Conservation (phyloP, 1,140 invertebrate species). For the Piezodorus guildinii region DNA sequence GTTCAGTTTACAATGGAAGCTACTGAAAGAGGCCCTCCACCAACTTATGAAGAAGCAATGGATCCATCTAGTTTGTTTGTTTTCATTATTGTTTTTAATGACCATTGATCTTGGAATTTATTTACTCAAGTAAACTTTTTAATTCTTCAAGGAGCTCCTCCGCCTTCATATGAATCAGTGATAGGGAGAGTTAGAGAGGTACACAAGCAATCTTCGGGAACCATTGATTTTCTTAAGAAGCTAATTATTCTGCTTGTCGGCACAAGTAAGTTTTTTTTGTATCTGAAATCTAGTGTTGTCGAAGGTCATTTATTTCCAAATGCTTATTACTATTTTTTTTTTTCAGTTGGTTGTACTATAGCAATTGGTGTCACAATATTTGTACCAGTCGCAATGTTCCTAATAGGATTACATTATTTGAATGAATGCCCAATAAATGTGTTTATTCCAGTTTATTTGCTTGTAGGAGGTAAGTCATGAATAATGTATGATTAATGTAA, state of each 20-base stretch:
- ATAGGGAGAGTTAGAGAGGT: slow-evolving; percentile 21
- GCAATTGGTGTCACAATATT: slow-evolving; percentile 18
- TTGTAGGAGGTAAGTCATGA: slow-evolving; percentile 19
- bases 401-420: slow-evolving; percentile 17
- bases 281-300: background rate
- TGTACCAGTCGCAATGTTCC: slow-evolving; percentile 18
- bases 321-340: background rate
- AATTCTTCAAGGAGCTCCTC: slow-evolving; percentile 2
- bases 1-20: slow-evolving; percentile 22
- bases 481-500: too few relatives aligned
- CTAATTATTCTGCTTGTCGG: slow-evolving; percentile 18
- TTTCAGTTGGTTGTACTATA: slow-evolving; percentile 22
- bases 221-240: slow-evolving; percentile 23
- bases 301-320: background rate
- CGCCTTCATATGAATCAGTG: slow-evolving; percentile 23
- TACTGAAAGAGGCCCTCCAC: slow-evolving; percentile 18
- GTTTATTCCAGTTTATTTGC: slow-evolving; percentile 19
- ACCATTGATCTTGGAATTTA: too few relatives aligned
- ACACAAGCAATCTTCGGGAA: slow-evolving; percentile 21
- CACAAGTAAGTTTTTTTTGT: slow-evolving; percentile 16
- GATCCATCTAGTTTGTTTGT: slow-evolving; percentile 16
- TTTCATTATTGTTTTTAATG: too few relatives aligned
- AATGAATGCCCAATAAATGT: slow-evolving; percentile 17
- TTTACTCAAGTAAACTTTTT: background rate
- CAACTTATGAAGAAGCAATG: slow-evolving; percentile 21